Evolutionary conservation across 2,113 vertebrate genomes (phyloP), one percentile per base, ranked within the genome.

Genomic region (Oreochromis tanganicae): DNA sequence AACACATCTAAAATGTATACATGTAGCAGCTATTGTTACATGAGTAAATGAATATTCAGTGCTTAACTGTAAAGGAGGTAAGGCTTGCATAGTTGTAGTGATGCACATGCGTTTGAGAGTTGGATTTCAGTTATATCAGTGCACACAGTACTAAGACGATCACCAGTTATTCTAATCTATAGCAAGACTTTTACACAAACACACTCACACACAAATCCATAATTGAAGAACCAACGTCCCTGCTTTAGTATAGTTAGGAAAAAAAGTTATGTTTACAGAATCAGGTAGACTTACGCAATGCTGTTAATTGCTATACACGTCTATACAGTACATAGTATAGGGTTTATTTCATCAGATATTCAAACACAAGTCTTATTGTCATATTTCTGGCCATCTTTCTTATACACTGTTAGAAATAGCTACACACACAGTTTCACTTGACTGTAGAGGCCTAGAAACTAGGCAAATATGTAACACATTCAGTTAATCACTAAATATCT

Each of bases 51-150:
- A 83, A 73, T 90, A 54, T 81, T 85, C 87, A 92, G 83, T 91
- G 84, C 75, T 79, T 11, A n/a, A 81, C 59, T 38, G 54, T 90
- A 71, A 81, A 85, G 54, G 85, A 93, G 81, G 83, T 86, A 92
- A 89, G 89, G 90, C 90, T 94, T 95, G 93, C 94, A 95, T 93
- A 95, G 93, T 91, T 87, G 86, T 68, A 90, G 86, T 82, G 90
- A 92, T 89, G 84, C 81, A 93, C 91, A 88, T 95, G 91, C 87
- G 46, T 85, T 90, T 80, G 36, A 89, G 46, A 46, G 27, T 48
- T 87, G 56, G 13, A 89, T 68, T 90, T 85, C 6, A 78, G 59
- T 86, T 52, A 84, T 41, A 86, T 57, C 43, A 71, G 83, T 91
- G 46, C 48, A 83, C 81, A 78, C 32, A 88, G 82, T 66, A 83